Base-by-base conservation (phyloP, 2,113 vertebrate genomes). In the Mormyrus lacerda region DNA sequence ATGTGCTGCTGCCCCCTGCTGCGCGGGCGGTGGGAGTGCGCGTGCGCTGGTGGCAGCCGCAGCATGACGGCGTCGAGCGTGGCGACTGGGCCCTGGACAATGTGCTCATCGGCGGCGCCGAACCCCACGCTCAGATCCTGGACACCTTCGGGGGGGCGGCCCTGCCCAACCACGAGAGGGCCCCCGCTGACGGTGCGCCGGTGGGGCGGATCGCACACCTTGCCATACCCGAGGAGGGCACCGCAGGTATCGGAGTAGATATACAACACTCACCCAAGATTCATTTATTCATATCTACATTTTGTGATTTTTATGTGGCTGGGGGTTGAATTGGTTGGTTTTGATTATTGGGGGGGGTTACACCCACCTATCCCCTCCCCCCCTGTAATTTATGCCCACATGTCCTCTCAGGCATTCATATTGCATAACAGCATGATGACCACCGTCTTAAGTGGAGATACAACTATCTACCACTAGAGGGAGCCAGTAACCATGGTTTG, bases 21-120 rank as follows among this genome's bases (percentile, higher is more conserved):
- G 98, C 98, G 58, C 98, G 97, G 91, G 94, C 94, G 76, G 93
- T 97, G 0, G 98, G 97, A 24, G 97, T 98, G 0, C 97, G 98
- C 2, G 97, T 99, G 92, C 98, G 98, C 88, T 99, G 98, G 98
- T 99, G 98, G 98, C 98, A 99, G 92, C 98, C 97, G 0, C 97
- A 97, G 53, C 98, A 99, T 0, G 97, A 99, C 0, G 98, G 98
- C 2, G 94, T 96, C 3, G 98, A 99, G 91, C 97, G 97, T 93
- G 97, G 97, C 0, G 98, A 99, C 90, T 99, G 98, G 98, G 98
- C 98, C 2, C 94, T 99, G 0, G 98, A 99, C 93, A 99, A 99
- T 0, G 97, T 99, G 82, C 94, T 99, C 84, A 97, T 99, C 87
- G 97, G 97, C 0, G 98, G 98, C 88, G 99, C 98, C 0, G 97